phyloP scores from a whole-genome alignment of 2,888 invertebrate species.

The Congeria kusceri region DNA sequence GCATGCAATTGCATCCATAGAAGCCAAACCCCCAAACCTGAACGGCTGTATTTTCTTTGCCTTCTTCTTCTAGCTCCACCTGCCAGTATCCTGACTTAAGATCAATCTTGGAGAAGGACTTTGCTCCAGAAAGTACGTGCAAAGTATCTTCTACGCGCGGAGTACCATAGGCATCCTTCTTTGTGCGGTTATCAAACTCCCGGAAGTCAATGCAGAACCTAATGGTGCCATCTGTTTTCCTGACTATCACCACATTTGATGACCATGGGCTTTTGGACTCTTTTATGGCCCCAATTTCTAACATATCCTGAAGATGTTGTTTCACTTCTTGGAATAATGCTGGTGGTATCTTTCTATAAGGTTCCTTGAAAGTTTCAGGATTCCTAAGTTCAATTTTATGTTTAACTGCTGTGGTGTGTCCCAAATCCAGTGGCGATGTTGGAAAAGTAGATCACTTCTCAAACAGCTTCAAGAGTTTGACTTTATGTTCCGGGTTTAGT shows the following conservation, averaged over 20 bases:
- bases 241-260: slow-evolving; percentile 17
- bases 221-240: slow-evolving; percentile 16
- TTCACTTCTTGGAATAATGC: slow-evolving; percentile 18
- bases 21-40: slow-evolving; percentile 19
- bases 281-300: background rate
- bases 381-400: slow-evolving; percentile 7
- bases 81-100: too few species aligned
- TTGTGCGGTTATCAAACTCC: slow-evolving; percentile 3
- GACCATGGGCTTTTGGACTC: slow-evolving; percentile 13
- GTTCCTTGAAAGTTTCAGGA: slow-evolving; percentile 16
- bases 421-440: background rate
- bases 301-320: slow-evolving; percentile 22
- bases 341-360: slow-evolving; percentile 18
- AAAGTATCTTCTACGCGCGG: slow-evolving; percentile 19
- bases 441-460: slow-evolving; percentile 13
- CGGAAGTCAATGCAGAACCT: slow-evolving; percentile 17
- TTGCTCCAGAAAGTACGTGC: slow-evolving; percentile 3
- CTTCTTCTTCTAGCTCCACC: slow-evolving; percentile 12
- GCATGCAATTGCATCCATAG: slow-evolving; percentile 7
- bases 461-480: slow-evolving; percentile 1
- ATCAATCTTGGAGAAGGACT: slow-evolving; percentile 15
- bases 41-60: slow-evolving; percentile 24
- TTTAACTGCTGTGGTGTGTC: slow-evolving; percentile 8
- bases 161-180: slow-evolving; percentile 13
- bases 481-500: background rate